Base-by-base conservation (phyloP, 2,888 invertebrate genomes). In the Rugalucina vietnamica region DNA sequence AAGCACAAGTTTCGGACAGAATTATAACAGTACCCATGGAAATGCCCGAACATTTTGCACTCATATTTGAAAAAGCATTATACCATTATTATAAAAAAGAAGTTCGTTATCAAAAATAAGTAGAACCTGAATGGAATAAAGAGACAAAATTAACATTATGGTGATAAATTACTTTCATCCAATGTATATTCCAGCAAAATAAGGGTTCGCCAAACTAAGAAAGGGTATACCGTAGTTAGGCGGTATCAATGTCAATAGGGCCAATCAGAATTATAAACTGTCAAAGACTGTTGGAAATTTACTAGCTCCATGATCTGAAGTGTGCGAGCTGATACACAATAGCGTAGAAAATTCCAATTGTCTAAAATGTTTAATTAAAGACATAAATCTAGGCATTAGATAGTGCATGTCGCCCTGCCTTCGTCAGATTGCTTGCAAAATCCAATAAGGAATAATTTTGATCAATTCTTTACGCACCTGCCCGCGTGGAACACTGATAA, bases 321-420 rank as follows among this genome's bases (percentile, higher is more conserved):
- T 78, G 81, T 79, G 81, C 76, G 82, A 87, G 84, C 79, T 81
- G 76, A 81, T 84, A 49, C 84, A 79, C 82, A 79, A 87, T 78
- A 76, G 78, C 77, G 70, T 70, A 76, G 76, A 72, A 81, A 82
- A 74, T 69, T 49, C 76, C 80, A 81, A 82, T 85, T 87, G 84
- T 87, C 84, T 85, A 84, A 84, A 82, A 70, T 76, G 79, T 82
- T 85, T 87, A 82, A 87, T 87, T 87, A 87, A 87, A 85, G 84
- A 85, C 82, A 87, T 87, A 87, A 87, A 87, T 87, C 87, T 85
- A 74, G 49, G 65, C 65, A 65, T 65, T 65, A 65, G 65, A 65
- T 65, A 65, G 65, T 34, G 65, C 65, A 65, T 65, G 65, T 65
- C 65, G 65, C 34, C 65, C 65, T 65, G 29, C 76, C 70, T 77